Conservation (phyloP, 2,888 invertebrate species). For the Seladonia tumulorum region DNA sequence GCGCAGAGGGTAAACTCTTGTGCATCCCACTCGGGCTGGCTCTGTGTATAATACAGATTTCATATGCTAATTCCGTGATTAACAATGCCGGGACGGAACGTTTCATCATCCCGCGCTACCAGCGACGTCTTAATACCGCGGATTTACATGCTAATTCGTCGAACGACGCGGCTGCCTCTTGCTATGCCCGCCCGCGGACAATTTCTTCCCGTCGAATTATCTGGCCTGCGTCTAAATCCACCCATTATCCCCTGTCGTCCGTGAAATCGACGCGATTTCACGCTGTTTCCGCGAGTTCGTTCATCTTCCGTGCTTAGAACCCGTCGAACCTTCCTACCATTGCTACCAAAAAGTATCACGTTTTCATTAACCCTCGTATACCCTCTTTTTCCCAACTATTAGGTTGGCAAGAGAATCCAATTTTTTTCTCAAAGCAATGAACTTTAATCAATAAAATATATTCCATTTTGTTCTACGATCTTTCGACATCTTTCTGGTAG, state of each 20-base stretch:
- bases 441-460: no score
- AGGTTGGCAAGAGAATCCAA: no score
- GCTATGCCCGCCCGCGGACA: constrained; percentile 47
- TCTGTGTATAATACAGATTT: constrained; percentile 77
- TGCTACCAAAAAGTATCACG: no score
- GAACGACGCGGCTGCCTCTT: constrained; percentile 50
- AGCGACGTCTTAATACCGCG: constrained; percentile 76
- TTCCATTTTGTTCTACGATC: no score
- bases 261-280: constrained; percentile 20
- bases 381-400: no score
- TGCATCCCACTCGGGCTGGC: constrained; percentile 59
- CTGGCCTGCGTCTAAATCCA: constrained; percentile 30
- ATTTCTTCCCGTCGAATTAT: constrained; percentile 59
- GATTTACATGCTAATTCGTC: constrained; percentile 77
- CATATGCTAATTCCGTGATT: constrained; percentile 82
- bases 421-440: no score
- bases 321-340: not conserved
- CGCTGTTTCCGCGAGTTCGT: constrained; percentile 19
- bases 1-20: constrained; percentile 54
- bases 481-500: no score
- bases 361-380: no score
- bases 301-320: not conserved
- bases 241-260: constrained; percentile 38
- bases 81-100: constrained; percentile 77
- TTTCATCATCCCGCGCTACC: constrained; percentile 76